Percentiles rank a stretch among this genome's conserved stretches.
Evolutionary conservation across 1,140 invertebrate genomes (phyloP).

Genomic region (Ruditapes philippinarum): DNA sequence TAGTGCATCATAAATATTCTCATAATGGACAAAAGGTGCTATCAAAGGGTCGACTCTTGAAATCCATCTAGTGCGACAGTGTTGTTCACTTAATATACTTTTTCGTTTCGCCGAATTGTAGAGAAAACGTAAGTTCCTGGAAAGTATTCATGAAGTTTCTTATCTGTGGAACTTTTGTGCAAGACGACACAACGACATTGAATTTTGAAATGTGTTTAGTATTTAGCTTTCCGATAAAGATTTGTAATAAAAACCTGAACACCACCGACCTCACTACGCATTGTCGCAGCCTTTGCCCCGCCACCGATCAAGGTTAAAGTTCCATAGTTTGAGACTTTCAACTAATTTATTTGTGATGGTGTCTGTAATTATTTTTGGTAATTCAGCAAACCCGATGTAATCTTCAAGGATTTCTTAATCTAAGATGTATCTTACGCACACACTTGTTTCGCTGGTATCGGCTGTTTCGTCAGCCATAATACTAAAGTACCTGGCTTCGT

Average conservation of each 20-base stretch:
- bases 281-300: neutral
- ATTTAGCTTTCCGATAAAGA: neutral
- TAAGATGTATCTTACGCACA: neutral
- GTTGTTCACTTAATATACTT: neutral
- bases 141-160: neutral
- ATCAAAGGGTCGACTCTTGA: neutral
- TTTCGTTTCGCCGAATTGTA: neutral
- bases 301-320: neutral
- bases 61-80: neutral
- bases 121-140: neutral
- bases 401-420: neutral
- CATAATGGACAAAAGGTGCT: neutral
- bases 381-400: neutral
- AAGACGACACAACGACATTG: neutral
- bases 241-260: neutral
- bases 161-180: neutral
- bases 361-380: neutral
- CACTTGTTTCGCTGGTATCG: neutral
- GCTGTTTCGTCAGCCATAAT: neutral
- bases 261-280: neutral
- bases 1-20: constrained; percentile 3
- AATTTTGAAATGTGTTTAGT: neutral
- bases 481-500: neutral
- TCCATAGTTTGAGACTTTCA: neutral
- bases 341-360: neutral